Evolutionary conservation across 2,888 invertebrate genomes (phyloP).

Genomic region (Campoletis raptor): DNA sequence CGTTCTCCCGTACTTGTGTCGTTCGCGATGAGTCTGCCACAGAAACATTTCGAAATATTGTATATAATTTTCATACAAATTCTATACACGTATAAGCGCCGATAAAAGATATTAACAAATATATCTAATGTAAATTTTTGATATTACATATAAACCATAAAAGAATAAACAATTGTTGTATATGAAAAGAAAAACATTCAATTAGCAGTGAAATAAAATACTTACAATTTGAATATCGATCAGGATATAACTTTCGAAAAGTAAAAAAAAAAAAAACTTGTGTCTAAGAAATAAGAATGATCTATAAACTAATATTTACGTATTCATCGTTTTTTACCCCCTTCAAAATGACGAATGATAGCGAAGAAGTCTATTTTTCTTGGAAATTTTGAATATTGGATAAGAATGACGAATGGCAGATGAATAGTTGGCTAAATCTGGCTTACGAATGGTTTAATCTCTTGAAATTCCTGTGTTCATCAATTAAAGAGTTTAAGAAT

Average conservation of each 20-base stretch:
- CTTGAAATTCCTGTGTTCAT: neutral
- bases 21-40: constrained; percentile 31
- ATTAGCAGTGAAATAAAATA: neutral
- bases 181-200: neutral
- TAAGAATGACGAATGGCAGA: neutral
- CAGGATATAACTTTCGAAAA: no score
- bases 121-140: neutral
- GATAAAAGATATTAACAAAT: neutral
- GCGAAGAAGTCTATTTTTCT: neutral
- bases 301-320: no score
- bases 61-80: constrained; percentile 10
- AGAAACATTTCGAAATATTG: constrained; percentile 20
- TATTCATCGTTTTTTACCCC: no score
- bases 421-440: neutral
- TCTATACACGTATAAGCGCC: neutral
- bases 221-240: neutral
- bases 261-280: no score
- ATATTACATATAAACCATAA: neutral
- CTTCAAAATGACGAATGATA: no score
- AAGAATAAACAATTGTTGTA: neutral
- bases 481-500: neutral
- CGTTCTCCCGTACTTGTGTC: constrained; percentile 18
- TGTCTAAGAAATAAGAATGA: no score
- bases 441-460: neutral
- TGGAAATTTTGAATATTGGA: neutral